Base-by-base conservation (phyloP, 1,140 invertebrate genomes). In the Drosophila kikkawai region DNA sequence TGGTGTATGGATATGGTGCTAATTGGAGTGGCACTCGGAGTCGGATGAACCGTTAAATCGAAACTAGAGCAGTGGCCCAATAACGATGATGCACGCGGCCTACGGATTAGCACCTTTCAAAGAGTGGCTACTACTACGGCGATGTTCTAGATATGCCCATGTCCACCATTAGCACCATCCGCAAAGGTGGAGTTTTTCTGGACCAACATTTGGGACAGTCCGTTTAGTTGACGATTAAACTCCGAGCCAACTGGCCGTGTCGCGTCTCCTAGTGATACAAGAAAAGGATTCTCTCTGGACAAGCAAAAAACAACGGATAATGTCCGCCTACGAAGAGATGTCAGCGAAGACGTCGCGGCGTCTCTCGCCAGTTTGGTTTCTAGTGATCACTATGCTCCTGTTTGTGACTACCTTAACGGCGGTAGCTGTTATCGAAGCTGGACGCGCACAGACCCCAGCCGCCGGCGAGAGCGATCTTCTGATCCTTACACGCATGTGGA, bases 31-130 rank as follows among this genome's bases (percentile, higher is more conserved):
- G 73, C 82, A 85, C 66, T 81, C 78, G 57, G 39, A 36, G 82
- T n/a, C 50, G 75, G 74, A 86, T 90, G 79, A 91, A 90, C 85
- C 86, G 85, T 90, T 90, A 90, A 90, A 90, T 75, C 29, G 51
- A 90, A 90, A 61, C 75, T 90, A 44, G 85, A 90, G 86, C 85
- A 90, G 26, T 85, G 79, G 65, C 75, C 70, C 86, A 90, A 76
- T 85, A 82, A 82, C 63, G 60, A 68, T 51, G 73, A 56, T 67
- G 75, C 71, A 79, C 79, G 75, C 75, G 57, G 75, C 75, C 50
- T 36, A 58, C 48, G 47, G 86, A 90, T 90, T 90, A 90, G 68
- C 85, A 90, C 85, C 85, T 90, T 90, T 81, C 55, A 48, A 77
- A 75, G 60, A 76, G 66, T 44, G 12, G 7, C 19, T 32, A 45